Evolutionary conservation across 2,113 vertebrate genomes (phyloP).

Genomic region (Candoia aspera): DNA sequence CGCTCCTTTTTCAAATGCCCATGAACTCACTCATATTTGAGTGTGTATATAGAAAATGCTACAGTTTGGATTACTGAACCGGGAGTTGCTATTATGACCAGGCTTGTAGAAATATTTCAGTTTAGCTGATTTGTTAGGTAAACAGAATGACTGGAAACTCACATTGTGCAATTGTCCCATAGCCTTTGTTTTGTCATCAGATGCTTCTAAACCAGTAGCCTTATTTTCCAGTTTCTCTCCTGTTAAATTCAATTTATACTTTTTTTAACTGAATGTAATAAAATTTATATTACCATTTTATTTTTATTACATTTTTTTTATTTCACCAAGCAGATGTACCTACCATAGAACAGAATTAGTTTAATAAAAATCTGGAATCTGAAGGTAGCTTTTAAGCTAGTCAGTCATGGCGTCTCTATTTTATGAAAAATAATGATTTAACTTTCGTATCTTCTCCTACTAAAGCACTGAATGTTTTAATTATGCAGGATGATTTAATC

Average conservation of each 20-base stretch:
- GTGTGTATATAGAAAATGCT: constrained; percentile 22
- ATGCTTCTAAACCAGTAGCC: background rate
- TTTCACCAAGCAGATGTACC: background rate
- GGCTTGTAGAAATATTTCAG: constrained; percentile 62
- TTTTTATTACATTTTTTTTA: background rate
- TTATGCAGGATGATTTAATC: background rate
- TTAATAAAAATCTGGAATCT: background rate
- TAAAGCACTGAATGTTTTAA: background rate
- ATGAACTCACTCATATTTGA: constrained; percentile 11
- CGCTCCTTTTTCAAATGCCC: constrained; percentile 19
- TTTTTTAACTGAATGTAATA: background rate
- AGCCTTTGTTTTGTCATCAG: constrained; percentile 9
- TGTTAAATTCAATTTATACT: background rate
- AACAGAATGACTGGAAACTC: constrained; percentile 50
- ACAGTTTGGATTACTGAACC: background rate
- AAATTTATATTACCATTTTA: background rate
- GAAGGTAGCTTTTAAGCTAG: background rate
- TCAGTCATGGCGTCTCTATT: too few relatives aligned
- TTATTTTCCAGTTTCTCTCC: background rate
- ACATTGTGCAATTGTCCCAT: background rate
- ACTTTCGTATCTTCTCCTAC: background rate
- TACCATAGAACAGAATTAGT: background rate
- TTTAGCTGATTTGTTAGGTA: constrained; percentile 54
- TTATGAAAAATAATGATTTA: background rate
- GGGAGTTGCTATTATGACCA: constrained; percentile 27